Conservation (phyloP, 2,888 invertebrate genomes). For the Chaitophorus viminalis region DNA sequence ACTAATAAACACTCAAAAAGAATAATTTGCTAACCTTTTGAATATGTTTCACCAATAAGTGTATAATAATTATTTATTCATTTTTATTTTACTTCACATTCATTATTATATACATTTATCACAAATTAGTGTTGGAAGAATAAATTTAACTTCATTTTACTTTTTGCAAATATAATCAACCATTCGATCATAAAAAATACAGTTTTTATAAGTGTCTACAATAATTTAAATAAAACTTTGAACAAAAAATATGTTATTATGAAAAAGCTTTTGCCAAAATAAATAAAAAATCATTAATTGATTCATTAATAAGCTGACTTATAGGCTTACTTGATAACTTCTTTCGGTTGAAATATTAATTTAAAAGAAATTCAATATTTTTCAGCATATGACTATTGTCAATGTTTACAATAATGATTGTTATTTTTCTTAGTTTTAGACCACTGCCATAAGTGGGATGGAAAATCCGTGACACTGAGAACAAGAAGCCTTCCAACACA, state of each 20-base stretch:
- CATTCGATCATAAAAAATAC: too few species aligned
- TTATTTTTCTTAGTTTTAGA: slow-evolving; percentile 64
- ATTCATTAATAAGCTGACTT: neutral
- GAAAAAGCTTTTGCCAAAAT: neutral
- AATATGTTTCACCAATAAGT: too few species aligned
- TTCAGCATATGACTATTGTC: neutral
- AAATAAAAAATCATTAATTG: neutral
- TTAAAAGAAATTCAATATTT: neutral
- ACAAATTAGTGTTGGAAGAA: too few species aligned
- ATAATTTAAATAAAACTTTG: neutral
- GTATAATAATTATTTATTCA: too few species aligned
- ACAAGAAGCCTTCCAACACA: slow-evolving; percentile 79
- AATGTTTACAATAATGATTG: neutral
- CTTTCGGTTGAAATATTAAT: neutral
- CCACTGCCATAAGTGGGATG: slow-evolving; percentile 61
- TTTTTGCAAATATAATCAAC: too few species aligned
- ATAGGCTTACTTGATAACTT: neutral
- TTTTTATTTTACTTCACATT: too few species aligned
- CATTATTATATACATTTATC: too few species aligned
- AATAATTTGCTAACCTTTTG: too few species aligned
- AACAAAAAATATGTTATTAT: neutral
- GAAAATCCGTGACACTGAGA: slow-evolving; percentile 67
- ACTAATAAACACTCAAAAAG: too few species aligned
- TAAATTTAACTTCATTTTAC: too few species aligned
- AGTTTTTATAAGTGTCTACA: too few species aligned